Conservation (phyloP, 1,140 invertebrate species). For the Marisa cornuarietis region DNA sequence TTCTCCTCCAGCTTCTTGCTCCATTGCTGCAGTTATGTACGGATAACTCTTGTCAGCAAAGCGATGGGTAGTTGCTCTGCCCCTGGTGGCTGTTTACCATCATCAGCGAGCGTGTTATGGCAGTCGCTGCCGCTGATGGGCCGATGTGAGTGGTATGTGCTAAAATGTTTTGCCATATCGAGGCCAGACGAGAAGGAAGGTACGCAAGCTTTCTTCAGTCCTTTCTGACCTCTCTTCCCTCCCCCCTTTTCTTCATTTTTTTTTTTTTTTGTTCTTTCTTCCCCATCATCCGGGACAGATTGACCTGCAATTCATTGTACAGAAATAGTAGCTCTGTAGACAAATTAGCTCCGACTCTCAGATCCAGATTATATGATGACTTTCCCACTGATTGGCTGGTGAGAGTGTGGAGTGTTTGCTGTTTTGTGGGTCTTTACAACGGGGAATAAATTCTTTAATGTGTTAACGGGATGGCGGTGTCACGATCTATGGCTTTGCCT, state of each 20-base stretch:
- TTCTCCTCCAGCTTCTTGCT: neutral
- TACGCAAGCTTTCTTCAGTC: neutral
- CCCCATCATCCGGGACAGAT: neutral
- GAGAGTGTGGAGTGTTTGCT: too few relatives aligned
- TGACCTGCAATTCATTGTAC: neutral
- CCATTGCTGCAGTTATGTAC: neutral
- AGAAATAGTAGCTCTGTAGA: too few relatives aligned
- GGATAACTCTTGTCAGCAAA: neutral
- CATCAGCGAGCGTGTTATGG: slow-evolving; percentile 11
- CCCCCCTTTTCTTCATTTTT: neutral
- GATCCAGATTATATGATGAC: too few relatives aligned
- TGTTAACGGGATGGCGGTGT: too few relatives aligned
- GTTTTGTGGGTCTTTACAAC: too few relatives aligned
- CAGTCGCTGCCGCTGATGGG: slow-evolving; percentile 2
- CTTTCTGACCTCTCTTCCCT: neutral
- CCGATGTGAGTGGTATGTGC: slow-evolving; percentile 1
- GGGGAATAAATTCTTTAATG: too few relatives aligned
- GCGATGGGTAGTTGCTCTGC: neutral
- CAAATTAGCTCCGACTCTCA: too few relatives aligned
- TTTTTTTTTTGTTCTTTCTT: neutral
- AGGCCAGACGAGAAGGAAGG: neutral
- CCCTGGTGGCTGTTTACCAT: slow-evolving; percentile 8
- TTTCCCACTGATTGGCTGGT: too few relatives aligned
- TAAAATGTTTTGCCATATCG: slow-evolving; percentile 13
- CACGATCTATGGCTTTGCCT: too few relatives aligned